phyloP scores from a whole-genome alignment of 2,113 vertebrate genomes.

The Centropristis striata region DNA sequence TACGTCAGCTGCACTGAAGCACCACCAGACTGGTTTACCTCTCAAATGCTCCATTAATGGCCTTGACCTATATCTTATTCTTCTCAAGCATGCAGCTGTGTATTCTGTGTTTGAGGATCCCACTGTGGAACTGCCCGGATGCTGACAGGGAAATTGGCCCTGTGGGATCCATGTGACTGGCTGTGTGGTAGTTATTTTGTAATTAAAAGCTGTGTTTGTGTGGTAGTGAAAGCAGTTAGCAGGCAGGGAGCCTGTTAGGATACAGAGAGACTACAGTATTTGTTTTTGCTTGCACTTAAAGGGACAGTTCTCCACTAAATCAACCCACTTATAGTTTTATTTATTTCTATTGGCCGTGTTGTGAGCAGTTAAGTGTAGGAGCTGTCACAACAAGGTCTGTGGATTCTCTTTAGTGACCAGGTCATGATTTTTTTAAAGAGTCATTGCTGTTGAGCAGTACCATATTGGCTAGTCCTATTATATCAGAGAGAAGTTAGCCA shows the following conservation, averaged over 20 bases:
- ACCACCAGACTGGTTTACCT: conserved; percentile 13
- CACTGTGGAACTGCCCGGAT: conserved; percentile 6
- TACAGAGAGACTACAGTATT: background rate
- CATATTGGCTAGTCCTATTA: too few relatives aligned
- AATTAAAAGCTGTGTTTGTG: conserved; percentile 56
- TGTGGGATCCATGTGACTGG: conserved; percentile 65
- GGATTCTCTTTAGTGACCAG: too few relatives aligned
- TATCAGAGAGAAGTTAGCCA: too few relatives aligned
- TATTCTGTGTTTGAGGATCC: conserved; percentile 24
- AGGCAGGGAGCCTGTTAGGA: conserved; percentile 15
- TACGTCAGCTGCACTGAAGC: conserved; percentile 6
- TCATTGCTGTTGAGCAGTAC: too few relatives aligned
- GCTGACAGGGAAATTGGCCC: conserved; percentile 43
- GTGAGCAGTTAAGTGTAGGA: too few relatives aligned
- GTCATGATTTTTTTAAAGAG: too few relatives aligned
- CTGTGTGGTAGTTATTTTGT: conserved; percentile 66
- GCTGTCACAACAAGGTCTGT: too few relatives aligned
- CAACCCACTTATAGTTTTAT: too few relatives aligned
- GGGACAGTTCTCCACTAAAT: too few relatives aligned
- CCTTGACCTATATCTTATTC: conserved; percentile 39
- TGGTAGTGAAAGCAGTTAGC: background rate
- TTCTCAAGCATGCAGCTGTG: conserved; percentile 17
- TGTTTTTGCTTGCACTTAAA: background rate
- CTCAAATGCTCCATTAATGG: conserved; percentile 22
- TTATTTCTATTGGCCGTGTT: too few relatives aligned